Evolutionary conservation across 2,113 vertebrate species (phyloP), one percentile per base, ranked within the genome.

Genomic region (Varanus komodoensis): DNA sequence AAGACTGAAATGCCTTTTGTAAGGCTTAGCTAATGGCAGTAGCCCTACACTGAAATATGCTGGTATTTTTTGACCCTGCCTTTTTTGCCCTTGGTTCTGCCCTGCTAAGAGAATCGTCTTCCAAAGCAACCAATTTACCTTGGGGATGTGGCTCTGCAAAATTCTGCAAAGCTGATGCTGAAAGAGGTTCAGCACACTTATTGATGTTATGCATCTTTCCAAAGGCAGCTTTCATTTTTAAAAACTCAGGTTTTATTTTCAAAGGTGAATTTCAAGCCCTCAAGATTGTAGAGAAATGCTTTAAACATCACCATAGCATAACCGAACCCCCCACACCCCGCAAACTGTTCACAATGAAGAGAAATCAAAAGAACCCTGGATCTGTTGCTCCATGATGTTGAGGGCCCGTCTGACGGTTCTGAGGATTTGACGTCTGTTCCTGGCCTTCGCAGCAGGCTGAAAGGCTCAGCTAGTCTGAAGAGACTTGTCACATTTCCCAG

Each of bases 401-500:
- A 50, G 75, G 52, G 8, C 48, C 7, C 50, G 57, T 12, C 48
- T 74, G 29, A n/a, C 50, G 17, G 67, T 77, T 64, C 27, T 61
- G 32, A 75, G 68, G 19, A 74, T 79, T 80, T 78, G 57, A 68
- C 12, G 61, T 52, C 57, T 80, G 64, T 27, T 68, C 1, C 6
- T 87, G 61, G 77, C 61, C 57, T 17, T 79, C 80, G 74, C 81
- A 77, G 38, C 54, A 52, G 38, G 48, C 44, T 64, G 88, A 32
- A 89, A 89, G 21, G 57, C 74, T 78, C 34, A 32, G 27, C 57
- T 79, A 15, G 34, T 7, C 57, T 80, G 57, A 68, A 68, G 61
- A 61, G 21, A 69, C 87, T 69, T 88, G 87, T 68, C 77, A 88
- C 29, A 88, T 75, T 69, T 80, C 87, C 77, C 77, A 88, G 29